Conservation (phyloP, 23 tunicate genomes). For the Trididemnum miniatum region DNA sequence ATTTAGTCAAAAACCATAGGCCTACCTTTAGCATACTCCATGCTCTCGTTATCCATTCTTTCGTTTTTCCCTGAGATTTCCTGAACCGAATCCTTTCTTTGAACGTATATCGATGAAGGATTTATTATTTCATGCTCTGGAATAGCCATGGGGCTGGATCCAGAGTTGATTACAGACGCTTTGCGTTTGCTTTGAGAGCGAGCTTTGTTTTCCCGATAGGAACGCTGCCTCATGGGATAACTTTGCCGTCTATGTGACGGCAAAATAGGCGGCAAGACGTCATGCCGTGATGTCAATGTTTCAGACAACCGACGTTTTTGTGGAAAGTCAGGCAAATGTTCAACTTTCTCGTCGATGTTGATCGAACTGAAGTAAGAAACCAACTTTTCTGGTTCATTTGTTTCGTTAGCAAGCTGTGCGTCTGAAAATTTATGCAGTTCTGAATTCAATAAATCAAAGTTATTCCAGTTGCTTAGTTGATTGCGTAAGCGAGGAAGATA, state of each 20-base stretch:
- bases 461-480: background rate
- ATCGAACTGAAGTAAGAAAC: background rate
- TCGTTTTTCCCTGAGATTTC: background rate
- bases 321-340: background rate
- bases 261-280: constrained; percentile 19
- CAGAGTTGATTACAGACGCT: background rate
- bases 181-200: too few relatives aligned
- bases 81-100: background rate
- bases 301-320: background rate
- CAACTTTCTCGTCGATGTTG: background rate
- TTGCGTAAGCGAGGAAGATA: constrained; percentile 17
- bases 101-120: background rate
- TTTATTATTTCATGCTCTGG: background rate
- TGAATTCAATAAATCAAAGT: background rate
- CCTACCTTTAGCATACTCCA: background rate
- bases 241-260: constrained; percentile 1
- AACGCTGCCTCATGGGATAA: constrained; percentile 12
- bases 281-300: background rate
- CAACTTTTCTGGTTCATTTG: background rate
- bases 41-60: background rate
- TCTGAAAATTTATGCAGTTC: background rate
- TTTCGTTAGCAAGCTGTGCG: background rate
- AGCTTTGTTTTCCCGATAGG: background rate
- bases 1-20: background rate
- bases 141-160: constrained; percentile 15